Evolutionary conservation across 2,888 invertebrate genomes (phyloP).

Genomic region (Caenorhabditis sp.): DNA sequence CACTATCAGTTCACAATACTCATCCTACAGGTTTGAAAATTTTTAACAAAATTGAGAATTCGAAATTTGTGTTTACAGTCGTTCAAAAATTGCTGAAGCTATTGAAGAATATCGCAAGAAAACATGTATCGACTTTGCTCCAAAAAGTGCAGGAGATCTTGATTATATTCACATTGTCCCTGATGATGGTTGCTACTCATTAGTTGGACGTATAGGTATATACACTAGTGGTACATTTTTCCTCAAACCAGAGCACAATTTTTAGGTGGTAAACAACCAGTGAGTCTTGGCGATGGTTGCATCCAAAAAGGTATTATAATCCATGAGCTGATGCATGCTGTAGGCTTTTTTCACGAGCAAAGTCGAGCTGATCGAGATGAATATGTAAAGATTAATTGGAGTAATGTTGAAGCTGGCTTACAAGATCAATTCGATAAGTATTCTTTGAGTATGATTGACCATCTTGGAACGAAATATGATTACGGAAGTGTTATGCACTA

Average conservation of each 20-base stretch:
- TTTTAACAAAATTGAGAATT: not conserved
- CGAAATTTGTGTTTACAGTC: conserved; percentile 35
- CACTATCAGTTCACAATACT: conserved; percentile 68
- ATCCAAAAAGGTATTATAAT: conserved; percentile 71
- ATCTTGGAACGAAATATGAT: conserved; percentile 72
- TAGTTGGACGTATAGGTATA: conserved; percentile 67
- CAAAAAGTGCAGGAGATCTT: conserved; percentile 64
- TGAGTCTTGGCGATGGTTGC: conserved; percentile 71
- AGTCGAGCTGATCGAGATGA: conserved; percentile 71
- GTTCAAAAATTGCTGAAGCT: conserved; percentile 67
- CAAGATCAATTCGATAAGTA: conserved; percentile 71
- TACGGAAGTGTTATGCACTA: conserved; percentile 74
- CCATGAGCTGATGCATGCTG: conserved; percentile 71
- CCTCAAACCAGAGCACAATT: not conserved
- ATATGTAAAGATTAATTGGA: conserved; percentile 70
- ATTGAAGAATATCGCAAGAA: conserved; percentile 64
- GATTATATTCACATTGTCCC: conserved; percentile 71
- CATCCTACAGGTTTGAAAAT: conserved; percentile 51
- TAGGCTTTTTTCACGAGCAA: conserved; percentile 72
- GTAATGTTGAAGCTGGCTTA: conserved; percentile 67
- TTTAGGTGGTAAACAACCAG: conserved; percentile 70
- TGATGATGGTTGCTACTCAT: conserved; percentile 71
- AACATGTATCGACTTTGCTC: conserved; percentile 67
- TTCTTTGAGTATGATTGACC: conserved; percentile 69
- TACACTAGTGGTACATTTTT: not conserved